phyloP scores from a whole-genome alignment of 2,113 vertebrate genomes.

The Turdus rufiventris region DNA sequence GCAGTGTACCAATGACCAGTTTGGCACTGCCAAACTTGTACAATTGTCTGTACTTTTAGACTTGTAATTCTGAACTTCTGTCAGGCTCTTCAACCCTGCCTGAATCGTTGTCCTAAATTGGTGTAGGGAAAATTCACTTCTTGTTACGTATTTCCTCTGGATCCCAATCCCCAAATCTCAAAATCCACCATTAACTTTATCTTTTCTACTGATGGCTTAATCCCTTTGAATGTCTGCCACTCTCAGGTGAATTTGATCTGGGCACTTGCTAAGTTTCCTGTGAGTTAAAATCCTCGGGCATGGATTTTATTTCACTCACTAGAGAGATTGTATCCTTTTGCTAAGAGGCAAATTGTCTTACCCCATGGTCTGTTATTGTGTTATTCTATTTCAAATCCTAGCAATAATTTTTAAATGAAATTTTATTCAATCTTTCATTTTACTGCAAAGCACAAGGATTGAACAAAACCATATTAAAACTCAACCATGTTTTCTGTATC shows the following conservation, averaged over 20 bases:
- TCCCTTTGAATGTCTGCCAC: neutral
- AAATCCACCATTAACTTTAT: neutral
- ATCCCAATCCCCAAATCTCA: neutral
- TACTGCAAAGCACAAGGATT: neutral
- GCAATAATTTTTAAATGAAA: neutral
- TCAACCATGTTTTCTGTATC: neutral
- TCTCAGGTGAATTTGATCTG: neutral
- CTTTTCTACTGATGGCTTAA: neutral
- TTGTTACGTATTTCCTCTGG: neutral
- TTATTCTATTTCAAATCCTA: neutral
- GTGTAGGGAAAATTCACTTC: neutral
- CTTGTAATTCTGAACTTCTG: neutral
- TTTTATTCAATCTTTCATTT: constrained; percentile 16
- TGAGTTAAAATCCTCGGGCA: neutral
- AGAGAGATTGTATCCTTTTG: neutral
- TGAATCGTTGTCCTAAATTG: neutral
- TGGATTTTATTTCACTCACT: neutral
- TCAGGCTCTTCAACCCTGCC: neutral
- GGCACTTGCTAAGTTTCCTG: neutral
- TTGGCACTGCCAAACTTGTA: neutral
- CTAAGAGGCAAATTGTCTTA: neutral
- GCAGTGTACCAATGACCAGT: rapidly evolving
- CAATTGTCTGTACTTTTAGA: neutral
- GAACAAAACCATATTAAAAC: neutral
- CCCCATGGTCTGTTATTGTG: neutral